Evolutionary conservation across 2,113 vertebrate genomes (phyloP), one percentile per base, ranked within the genome.

Genomic region (Amazona guildingii): DNA sequence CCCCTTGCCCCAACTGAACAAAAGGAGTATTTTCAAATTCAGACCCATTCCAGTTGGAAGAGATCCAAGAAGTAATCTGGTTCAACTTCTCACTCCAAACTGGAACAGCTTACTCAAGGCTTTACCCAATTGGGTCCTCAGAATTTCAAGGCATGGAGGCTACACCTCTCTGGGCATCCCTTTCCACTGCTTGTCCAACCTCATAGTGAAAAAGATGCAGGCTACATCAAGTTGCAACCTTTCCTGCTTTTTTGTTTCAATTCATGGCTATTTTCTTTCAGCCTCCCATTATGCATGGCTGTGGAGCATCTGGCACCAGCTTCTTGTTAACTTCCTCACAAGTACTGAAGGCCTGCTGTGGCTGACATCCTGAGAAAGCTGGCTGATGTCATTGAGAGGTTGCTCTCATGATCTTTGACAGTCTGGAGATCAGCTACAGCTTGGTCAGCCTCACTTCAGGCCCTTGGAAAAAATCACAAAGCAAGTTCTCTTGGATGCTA

Each of bases 231-330:
- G 17, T 10, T 85, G 20, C 27, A 78, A 31, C 15, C 17, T 76
- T 51, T 90, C 14, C 66, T 33, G 17, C 35, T 37, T 62, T 62
- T 87, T 82, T 39, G 17, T 33, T 84, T 49, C 46, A 63, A 59
- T 46, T 59, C 23, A 37, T 17, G 9, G 52, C 25, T 44, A 37
- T 44, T 77, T 80, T 41, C 76, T 62, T 75, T 68, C 37, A 79
- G 52, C 14, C 12, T 35, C 28, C n/a, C 44, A 69, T 62, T 29
- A 21, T 0, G 11, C 33, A 31, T 0, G 1, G 14, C 39, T 33
- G 10, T 64, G 11, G 86, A 80, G 12, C 8, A 19, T 7, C 46
- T 51, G 44, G 9, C 13, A 2, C 2, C 51, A 84, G 18, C 16
- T 75, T 68, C 33, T 83, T 7, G 15, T 44, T 52, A 59, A 78